Evolutionary conservation across 2,797 vertebrate genomes (phyloP).

Genomic region (Potorous gilbertii): DNA sequence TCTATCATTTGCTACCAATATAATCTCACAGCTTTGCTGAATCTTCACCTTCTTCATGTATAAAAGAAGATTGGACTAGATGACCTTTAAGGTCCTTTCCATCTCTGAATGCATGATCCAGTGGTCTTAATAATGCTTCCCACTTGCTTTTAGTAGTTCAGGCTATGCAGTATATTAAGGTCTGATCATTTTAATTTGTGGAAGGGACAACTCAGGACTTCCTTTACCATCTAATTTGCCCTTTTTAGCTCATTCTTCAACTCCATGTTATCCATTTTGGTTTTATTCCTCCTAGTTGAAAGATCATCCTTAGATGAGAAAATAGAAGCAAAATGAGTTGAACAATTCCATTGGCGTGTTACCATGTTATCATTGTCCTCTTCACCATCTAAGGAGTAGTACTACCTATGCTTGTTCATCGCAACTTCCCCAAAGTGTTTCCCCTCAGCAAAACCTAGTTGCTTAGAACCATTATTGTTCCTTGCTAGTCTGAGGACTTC

Average conservation of each 20-base stretch:
- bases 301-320: neutral
- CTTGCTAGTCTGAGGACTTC: neutral
- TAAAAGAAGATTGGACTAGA: neutral
- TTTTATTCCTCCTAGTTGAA: neutral
- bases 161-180: neutral
- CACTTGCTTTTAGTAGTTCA: neutral
- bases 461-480: neutral
- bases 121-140: neutral
- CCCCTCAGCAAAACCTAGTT: neutral
- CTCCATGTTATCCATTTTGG: neutral
- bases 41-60: neutral
- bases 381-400: neutral
- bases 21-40: neutral
- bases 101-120: neutral
- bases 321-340: neutral
- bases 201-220: neutral
- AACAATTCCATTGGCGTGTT: neutral
- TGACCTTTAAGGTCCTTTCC: neutral
- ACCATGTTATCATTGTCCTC: neutral
- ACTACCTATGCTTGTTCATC: neutral
- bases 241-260: neutral
- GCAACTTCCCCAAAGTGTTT: neutral
- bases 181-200: neutral
- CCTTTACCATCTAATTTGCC: neutral
- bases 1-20: neutral